Conservation (phyloP, 2,797 vertebrate species). For the Prunella strophiata region DNA sequence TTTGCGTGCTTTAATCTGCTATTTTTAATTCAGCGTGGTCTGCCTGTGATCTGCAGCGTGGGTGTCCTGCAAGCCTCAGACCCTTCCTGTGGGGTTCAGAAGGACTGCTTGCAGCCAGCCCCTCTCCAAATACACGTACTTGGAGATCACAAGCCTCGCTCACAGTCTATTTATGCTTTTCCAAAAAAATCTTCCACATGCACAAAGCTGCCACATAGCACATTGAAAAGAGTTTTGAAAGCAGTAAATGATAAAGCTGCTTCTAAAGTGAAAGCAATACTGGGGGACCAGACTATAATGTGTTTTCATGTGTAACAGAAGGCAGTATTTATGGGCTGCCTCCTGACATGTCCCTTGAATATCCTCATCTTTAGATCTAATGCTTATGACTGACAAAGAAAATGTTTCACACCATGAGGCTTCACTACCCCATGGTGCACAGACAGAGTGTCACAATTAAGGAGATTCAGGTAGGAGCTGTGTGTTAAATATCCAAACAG, state of each 20-base stretch:
- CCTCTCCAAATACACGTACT: neutral
- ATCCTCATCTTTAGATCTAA: neutral
- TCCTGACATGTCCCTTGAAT: neutral
- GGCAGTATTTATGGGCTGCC: neutral
- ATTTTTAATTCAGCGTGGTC: constrained; percentile 10
- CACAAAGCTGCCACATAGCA: neutral
- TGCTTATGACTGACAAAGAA: neutral
- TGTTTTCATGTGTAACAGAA: neutral
- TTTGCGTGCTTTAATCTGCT: constrained; percentile 35
- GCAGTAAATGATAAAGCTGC: neutral
- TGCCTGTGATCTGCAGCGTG: neutral
- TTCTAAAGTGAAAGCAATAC: neutral
- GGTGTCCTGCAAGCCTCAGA: constrained; percentile 19
- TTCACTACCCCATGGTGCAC: neutral
- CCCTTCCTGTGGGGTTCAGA: neutral
- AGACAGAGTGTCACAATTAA: neutral
- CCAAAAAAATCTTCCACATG: neutral
- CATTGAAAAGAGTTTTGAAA: neutral
- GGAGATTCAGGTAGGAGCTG: neutral
- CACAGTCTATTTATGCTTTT: neutral
- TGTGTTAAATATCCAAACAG: neutral
- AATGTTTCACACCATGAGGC: neutral
- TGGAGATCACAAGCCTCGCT: neutral
- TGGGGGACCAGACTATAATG: neutral
- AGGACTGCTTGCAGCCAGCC: neutral